A percentile compares a stretch with the other conserved stretches of the same genome.
Conservation (phyloP, 2,113 vertebrate genomes). For the Vicugna pacos region DNA sequence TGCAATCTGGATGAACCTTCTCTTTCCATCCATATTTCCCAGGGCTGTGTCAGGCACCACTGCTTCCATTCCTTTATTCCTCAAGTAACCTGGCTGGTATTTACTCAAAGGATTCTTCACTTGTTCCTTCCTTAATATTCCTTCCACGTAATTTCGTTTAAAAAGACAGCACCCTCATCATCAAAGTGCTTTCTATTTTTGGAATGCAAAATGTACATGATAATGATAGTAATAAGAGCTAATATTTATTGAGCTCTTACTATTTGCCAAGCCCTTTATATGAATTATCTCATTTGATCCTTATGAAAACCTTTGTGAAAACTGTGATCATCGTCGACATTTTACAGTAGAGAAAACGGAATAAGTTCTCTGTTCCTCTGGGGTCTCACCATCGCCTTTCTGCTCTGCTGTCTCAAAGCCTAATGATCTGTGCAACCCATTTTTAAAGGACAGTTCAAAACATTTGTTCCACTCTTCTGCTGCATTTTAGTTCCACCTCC, state of each 20-base stretch:
- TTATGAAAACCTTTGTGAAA: not conserved
- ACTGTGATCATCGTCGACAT: not conserved
- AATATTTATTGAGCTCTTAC: slow-evolving; percentile 6
- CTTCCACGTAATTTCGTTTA: not conserved
- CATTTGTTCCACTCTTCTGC: not conserved
- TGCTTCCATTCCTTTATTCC: not conserved
- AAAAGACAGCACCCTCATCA: slow-evolving; percentile 3
- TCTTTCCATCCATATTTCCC: not conserved
- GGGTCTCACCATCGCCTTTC: not conserved
- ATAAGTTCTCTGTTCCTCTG: not conserved
- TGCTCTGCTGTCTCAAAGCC: not conserved
- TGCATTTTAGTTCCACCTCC: not conserved
- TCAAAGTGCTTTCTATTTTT: slow-evolving; percentile 12
- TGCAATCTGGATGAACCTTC: not conserved
- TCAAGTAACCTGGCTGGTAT: not conserved
- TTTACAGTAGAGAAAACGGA: not conserved
- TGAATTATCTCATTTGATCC: not conserved
- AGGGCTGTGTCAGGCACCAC: not conserved
- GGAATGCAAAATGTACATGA: not conserved
- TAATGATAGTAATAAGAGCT: not conserved
- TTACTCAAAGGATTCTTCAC: not conserved
- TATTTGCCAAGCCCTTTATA: not conserved
- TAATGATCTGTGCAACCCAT: not conserved
- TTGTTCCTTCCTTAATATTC: not conserved
- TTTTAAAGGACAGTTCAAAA: not conserved